These are phyloP conservation scores for Cygnus olor DNA, from an alignment of 2,797 vertebrate species.

Conservation along the genomic window DNA sequence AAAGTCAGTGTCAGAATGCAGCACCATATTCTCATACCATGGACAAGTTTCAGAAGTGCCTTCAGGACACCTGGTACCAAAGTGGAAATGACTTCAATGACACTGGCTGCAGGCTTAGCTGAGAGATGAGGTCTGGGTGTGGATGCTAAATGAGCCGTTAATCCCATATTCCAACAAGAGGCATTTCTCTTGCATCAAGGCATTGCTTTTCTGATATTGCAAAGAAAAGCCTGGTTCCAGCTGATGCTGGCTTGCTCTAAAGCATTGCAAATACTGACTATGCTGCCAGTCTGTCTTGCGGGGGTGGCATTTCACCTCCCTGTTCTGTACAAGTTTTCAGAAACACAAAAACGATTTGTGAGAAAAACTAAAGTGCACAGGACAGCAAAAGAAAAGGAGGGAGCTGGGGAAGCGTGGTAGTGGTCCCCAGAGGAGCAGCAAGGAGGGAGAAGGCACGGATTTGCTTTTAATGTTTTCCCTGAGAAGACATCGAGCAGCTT, in stretches of 20 bases:
- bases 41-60: not conserved
- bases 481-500: not conserved
- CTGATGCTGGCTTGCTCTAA: not conserved
- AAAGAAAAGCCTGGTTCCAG: not conserved
- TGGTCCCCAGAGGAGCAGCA: rapidly evolving
- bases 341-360: no score
- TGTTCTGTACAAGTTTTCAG: no score
- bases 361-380: no score
- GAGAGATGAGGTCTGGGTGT: not conserved
- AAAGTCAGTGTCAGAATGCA: not conserved
- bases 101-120: not conserved
- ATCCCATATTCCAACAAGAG: not conserved
- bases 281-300: no score
- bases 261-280: no score
- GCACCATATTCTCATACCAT: not conserved
- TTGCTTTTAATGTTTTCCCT: not conserved
- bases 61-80: slow-evolving; percentile 3
- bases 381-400: no score
- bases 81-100: not conserved
- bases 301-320: no score
- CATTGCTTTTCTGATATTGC: not conserved
- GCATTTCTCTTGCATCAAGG: not conserved
- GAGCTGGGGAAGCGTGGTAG: not conserved
- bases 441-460: not conserved
- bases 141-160: not conserved